Conservation (phyloP, 2,797 vertebrate species). For the Poecilia wingei region DNA sequence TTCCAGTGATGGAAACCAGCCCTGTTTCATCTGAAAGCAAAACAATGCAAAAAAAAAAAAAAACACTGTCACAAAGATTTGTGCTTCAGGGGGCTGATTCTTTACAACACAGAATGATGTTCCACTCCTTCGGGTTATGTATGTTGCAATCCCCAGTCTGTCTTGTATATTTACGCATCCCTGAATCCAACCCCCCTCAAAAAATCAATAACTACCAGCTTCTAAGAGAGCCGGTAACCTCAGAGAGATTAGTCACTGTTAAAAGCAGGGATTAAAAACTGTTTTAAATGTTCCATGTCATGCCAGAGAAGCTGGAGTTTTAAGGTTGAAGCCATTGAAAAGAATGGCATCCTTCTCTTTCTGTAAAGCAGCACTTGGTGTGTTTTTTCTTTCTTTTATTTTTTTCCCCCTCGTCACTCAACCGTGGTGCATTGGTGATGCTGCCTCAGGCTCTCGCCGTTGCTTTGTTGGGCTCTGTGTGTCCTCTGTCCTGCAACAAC, state of each 20-base stretch:
- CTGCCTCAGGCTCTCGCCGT: constrained; percentile 45
- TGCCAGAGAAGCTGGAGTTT: constrained; percentile 8
- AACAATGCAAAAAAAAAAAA: constrained; percentile 26
- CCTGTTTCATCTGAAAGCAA: constrained; percentile 34
- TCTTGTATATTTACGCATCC: background rate
- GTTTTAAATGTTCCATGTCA: background rate
- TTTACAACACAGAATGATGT: constrained; percentile 23
- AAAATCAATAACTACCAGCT: background rate
- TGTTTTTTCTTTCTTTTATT: constrained; percentile 40
- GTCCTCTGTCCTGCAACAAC: constrained; percentile 15
- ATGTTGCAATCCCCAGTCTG: background rate
- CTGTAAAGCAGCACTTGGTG: background rate
- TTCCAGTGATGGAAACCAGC: background rate
- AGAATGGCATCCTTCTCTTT: constrained; percentile 12
- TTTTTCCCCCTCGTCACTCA: constrained; percentile 22
- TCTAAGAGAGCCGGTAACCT: background rate
- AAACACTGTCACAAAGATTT: constrained; percentile 32
- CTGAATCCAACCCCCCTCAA: background rate
- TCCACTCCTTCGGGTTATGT: background rate
- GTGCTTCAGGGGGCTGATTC: background rate
- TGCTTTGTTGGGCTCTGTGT: constrained; percentile 37
- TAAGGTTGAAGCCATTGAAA: constrained; percentile 41
- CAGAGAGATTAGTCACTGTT: background rate
- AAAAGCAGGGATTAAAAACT: background rate
- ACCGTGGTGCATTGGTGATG: constrained; percentile 36